Conservation (phyloP, 2,113 vertebrate species). For the Todiramphus chloris region DNA sequence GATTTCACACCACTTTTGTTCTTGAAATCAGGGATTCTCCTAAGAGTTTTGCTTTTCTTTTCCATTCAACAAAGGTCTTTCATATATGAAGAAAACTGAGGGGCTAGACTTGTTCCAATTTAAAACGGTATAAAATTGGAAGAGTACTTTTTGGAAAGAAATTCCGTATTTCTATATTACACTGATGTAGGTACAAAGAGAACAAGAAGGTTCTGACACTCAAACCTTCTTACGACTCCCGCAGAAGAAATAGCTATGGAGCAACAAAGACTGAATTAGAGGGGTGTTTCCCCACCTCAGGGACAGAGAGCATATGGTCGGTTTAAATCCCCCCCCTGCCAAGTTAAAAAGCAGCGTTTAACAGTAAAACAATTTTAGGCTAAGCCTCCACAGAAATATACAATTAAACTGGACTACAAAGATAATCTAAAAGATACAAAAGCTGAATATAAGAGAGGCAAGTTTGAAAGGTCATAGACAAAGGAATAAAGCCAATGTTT, state of each 20-base stretch:
- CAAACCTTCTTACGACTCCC: neutral
- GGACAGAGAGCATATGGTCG: neutral
- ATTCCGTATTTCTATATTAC: neutral
- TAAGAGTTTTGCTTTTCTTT: neutral
- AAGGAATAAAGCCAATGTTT: neutral
- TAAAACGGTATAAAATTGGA: neutral
- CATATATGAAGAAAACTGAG: neutral
- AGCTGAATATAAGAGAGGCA: neutral
- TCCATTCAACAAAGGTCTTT: neutral
- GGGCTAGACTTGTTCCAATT: neutral
- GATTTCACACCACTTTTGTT: neutral
- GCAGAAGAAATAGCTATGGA: neutral
- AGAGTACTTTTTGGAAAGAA: neutral
- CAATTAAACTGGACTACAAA: neutral
- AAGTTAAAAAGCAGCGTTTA: neutral
- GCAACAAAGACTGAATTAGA: neutral
- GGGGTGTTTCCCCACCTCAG: neutral
- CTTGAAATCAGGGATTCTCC: neutral
- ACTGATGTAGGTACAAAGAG: neutral
- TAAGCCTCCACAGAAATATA: neutral
- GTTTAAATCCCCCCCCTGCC: neutral
- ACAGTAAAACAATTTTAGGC: neutral
- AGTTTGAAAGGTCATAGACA: neutral
- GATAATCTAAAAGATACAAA: neutral
- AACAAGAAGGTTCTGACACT: neutral